phyloP scores from a whole-genome alignment of 2,113 vertebrate genomes.

The Polyodon spathula region DNA sequence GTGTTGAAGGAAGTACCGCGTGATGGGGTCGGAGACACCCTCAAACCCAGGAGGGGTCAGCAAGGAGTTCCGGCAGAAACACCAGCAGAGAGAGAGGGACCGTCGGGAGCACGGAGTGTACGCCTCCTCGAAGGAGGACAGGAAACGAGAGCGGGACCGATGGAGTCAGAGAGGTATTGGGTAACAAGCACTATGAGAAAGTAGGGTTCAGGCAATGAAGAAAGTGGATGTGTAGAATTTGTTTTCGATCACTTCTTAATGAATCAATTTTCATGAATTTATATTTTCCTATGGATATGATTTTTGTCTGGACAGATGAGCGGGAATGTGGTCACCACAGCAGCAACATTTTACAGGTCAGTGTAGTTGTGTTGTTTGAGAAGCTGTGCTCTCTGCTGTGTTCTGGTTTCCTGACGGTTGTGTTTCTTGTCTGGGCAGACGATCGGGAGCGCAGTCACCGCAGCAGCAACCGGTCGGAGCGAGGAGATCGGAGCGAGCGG shows the following conservation, averaged over 20 bases:
- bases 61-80: conserved; percentile 80
- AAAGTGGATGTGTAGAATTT: too few species aligned
- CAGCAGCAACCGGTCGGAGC: conserved; percentile 54
- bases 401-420: neutral
- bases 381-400: neutral
- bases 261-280: too few species aligned
- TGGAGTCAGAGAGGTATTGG: conserved; percentile 62
- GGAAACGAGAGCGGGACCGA: conserved; percentile 56
- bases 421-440: conserved; percentile 47
- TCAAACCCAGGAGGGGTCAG: conserved; percentile 91
- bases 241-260: too few species aligned
- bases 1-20: conserved; percentile 75
- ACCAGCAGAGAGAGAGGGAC: conserved; percentile 83
- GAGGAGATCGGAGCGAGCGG: conserved; percentile 45
- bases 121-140: conserved; percentile 89
- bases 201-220: too few species aligned
- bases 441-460: conserved; percentile 67
- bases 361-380: too few species aligned
- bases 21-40: conserved; percentile 82
- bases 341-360: too few species aligned
- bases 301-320: too few species aligned
- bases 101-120: conserved; percentile 85
- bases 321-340: too few species aligned
- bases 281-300: too few species aligned
- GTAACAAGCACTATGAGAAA: too few species aligned